Percentiles rank a stretch among this genome's conserved stretches.
phyloP scores from a whole-genome alignment of 23 tunicate genomes.

The Diplosoma virens region DNA sequence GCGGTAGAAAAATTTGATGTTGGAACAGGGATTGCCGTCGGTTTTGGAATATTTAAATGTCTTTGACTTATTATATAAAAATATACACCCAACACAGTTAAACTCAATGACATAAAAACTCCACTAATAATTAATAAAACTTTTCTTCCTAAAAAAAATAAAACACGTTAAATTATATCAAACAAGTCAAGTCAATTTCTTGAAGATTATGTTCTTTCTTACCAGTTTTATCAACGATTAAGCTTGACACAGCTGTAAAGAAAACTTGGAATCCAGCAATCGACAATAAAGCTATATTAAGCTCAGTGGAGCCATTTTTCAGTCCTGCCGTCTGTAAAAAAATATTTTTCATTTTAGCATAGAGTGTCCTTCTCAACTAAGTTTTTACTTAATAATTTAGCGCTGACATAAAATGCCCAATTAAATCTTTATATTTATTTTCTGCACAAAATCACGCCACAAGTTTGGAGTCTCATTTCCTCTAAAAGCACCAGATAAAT shows the following conservation, averaged over 20 bases:
- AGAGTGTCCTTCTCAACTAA: not conserved
- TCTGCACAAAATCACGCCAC: not conserved
- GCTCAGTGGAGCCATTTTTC: not conserved
- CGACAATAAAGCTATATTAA: conserved; percentile 40
- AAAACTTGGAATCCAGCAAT: conserved; percentile 68
- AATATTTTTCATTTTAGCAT: not conserved
- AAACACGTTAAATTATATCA: too few species aligned
- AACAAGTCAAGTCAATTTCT: too few species aligned
- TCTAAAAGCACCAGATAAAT: too few species aligned
- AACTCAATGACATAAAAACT: conserved; percentile 62
- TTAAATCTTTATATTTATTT: not conserved
- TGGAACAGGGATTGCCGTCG: too few species aligned
- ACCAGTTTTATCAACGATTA: conserved; percentile 75
- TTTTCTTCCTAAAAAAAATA: conserved; percentile 47
- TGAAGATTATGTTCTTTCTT: too few species aligned
- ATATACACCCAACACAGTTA: conserved; percentile 58
- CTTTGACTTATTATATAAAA: conserved; percentile 43
- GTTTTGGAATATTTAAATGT: too few species aligned
- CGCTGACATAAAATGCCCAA: too few species aligned
- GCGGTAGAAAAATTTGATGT: too few species aligned
- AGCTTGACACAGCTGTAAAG: conserved; percentile 58
- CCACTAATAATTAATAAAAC: conserved; percentile 45
- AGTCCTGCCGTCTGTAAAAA: conserved; percentile 62
- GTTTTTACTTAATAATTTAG: too few species aligned
- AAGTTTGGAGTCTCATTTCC: not conserved